These are phyloP conservation scores for Gryon sp. DNA, from an alignment of 1,140 invertebrate genomes.

Conservation along the genomic window DNA sequence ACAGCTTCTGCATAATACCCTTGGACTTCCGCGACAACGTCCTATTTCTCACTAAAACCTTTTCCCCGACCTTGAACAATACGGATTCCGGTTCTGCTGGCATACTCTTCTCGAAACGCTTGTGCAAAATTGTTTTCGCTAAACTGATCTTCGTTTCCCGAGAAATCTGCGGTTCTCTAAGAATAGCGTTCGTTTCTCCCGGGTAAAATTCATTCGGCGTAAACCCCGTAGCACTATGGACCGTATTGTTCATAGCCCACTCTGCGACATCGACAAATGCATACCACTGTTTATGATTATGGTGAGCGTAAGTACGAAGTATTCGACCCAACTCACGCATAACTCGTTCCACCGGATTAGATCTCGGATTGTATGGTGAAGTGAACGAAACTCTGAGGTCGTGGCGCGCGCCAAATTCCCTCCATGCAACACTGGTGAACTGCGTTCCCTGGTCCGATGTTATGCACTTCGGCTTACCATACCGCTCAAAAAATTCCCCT, in stretches of 20 bases:
- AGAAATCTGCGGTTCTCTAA: neutral
- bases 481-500: neutral
- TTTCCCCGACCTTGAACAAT: neutral
- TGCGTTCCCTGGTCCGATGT: neutral
- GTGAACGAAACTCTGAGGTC: neutral
- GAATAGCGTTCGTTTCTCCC: neutral
- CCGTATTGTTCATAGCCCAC: neutral
- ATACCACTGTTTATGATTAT: slow-evolving; percentile 5
- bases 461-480: neutral
- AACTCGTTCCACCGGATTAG: slow-evolving; percentile 7
- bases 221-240: neutral
- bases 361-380: neutral
- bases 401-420: neutral
- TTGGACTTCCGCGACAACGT: neutral
- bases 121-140: neutral
- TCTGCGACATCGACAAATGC: neutral
- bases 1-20: neutral
- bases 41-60: neutral
- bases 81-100: neutral
- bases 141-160: neutral
- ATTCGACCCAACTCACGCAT: slow-evolving; percentile 7
- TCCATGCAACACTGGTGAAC: neutral
- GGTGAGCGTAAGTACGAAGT: neutral
- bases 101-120: neutral
- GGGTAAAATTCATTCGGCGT: neutral